Evolutionary conservation across 2,888 invertebrate genomes (phyloP).

Genomic region (Hyposoter didymator): DNA sequence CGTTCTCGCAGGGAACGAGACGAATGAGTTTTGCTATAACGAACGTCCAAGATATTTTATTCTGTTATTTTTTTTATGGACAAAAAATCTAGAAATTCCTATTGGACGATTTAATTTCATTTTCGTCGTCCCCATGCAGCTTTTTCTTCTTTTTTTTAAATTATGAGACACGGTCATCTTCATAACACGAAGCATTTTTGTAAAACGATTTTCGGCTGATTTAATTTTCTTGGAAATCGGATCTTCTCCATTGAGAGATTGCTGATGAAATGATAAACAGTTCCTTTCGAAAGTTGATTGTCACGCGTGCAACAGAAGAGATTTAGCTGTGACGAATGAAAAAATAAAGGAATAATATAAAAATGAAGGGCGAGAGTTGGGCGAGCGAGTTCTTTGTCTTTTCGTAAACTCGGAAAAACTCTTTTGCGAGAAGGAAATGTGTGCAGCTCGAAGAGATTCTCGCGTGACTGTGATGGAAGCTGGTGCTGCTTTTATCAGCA

Average conservation of each 20-base stretch:
- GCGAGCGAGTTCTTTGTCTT: constrained; percentile 49
- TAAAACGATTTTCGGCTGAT: neutral
- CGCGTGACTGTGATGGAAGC: constrained; percentile 60
- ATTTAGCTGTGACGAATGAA: constrained; percentile 11
- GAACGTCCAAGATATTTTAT: constrained; percentile 30
- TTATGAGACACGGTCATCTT: neutral
- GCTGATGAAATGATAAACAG: neutral
- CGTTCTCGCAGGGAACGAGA: constrained; percentile 60
- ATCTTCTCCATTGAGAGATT: neutral
- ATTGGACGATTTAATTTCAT: constrained; percentile 66
- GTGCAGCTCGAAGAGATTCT: constrained; percentile 51
- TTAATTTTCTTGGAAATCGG: neutral
- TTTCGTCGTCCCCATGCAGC: neutral
- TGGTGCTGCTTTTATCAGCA: constrained; percentile 56
- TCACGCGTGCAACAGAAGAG: constrained; percentile 46
- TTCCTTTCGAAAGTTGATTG: neutral
- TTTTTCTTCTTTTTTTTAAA: neutral
- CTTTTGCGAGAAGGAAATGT: constrained; percentile 29
- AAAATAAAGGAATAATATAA: neutral
- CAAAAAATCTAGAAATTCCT: constrained; percentile 48
- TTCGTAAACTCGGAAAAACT: constrained; percentile 28
- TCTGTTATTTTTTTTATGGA: neutral
- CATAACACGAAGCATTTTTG: neutral
- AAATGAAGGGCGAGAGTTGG: constrained; percentile 39
- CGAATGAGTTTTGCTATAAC: constrained; percentile 60